These are phyloP conservation scores for Lasioglossum marginatum DNA, from an alignment of 2,888 invertebrate species.

Conservation along the genomic window DNA sequence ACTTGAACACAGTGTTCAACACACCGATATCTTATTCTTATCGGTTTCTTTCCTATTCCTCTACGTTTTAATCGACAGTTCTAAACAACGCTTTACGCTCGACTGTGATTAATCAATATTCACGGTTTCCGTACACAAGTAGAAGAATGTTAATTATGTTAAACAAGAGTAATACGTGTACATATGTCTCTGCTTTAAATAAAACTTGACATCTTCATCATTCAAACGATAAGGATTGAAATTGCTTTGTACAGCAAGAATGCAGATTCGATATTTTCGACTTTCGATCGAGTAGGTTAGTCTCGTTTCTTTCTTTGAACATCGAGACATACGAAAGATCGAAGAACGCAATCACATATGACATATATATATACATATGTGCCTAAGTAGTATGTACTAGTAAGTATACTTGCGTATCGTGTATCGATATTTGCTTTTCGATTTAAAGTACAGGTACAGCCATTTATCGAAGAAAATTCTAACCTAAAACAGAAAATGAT, in stretches of 20 bases:
- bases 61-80: not conserved
- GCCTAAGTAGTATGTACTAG: not conserved
- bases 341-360: slow-evolving; percentile 1
- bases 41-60: not conserved
- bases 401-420: not conserved
- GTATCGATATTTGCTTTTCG: slow-evolving; percentile 29
- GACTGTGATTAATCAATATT: not conserved
- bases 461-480: slow-evolving; percentile 68
- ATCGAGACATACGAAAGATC: slow-evolving; percentile 7
- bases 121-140: not conserved
- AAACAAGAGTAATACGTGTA: not conserved
- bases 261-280: not conserved
- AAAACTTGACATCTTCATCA: not conserved
- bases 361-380: not conserved
- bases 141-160: not conserved
- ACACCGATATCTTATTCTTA: not conserved
- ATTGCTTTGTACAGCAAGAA: not conserved
- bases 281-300: not conserved
- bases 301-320: not conserved
- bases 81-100: not conserved
- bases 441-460: slow-evolving; percentile 60
- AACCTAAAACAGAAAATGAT: slow-evolving; percentile 76
- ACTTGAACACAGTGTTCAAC: not conserved
- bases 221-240: not conserved
- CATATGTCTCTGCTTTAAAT: not conserved